Conservation (phyloP, 2,113 vertebrate species). For the Coptodon bakossiorum region DNA sequence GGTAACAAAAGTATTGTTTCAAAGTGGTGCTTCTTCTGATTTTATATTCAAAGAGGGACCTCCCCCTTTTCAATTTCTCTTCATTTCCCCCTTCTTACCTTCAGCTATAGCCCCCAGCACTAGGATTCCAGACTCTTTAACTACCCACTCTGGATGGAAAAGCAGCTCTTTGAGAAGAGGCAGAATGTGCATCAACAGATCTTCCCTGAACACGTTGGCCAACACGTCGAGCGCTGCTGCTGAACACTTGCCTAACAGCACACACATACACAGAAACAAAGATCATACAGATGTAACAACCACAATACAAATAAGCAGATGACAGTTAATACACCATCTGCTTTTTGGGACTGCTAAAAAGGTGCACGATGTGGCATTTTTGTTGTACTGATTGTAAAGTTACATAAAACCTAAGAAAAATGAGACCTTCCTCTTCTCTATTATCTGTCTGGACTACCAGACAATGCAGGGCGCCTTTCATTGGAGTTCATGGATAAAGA, state of each 20-base stretch:
- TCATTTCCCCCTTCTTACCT: slow-evolving; percentile 63
- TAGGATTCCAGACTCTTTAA: slow-evolving; percentile 96
- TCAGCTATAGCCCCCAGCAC: slow-evolving; percentile 96
- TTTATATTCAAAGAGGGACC: neutral
- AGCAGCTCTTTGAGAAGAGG: slow-evolving; percentile 93
- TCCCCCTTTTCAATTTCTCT: neutral
- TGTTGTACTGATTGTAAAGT: neutral
- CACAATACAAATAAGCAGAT: slow-evolving; percentile 7
- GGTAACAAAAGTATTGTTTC: neutral
- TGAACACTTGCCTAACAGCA: slow-evolving; percentile 87
- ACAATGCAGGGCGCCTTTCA: neutral
- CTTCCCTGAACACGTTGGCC: slow-evolving; percentile 94
- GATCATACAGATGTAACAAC: neutral
- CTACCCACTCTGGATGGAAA: slow-evolving; percentile 92
- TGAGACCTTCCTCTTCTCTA: neutral
- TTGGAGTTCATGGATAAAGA: neutral
- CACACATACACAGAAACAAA: slow-evolving; percentile 13
- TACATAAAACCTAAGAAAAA: neutral
- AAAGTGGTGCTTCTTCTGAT: neutral
- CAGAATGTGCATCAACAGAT: slow-evolving; percentile 88
- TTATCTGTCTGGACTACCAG: neutral
- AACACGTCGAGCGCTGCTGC: slow-evolving; percentile 92
- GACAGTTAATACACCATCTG: neutral
- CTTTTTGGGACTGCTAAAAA: neutral
- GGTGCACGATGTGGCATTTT: neutral